Evolutionary conservation across 2,888 invertebrate species (phyloP), one percentile per base, ranked within the genome.

Genomic region (Pseudoips prasinana): DNA sequence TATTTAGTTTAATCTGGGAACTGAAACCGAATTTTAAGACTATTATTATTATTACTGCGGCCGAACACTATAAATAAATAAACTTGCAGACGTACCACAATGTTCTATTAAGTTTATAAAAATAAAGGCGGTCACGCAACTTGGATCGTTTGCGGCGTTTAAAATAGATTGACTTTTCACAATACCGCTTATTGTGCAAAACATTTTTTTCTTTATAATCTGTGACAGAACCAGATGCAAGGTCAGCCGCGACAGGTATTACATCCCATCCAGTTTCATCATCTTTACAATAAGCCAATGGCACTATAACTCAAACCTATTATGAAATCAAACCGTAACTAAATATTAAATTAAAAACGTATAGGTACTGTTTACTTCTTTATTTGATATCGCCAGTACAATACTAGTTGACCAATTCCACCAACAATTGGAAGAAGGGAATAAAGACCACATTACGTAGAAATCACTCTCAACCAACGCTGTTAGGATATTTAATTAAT

Each of bases 311-410:
- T 22, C 7, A 24, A 20, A 19, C n/a, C 10, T 7, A 40, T 46
- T 40, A 49, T 36, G 48, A 51, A 52, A 59, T 48, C 29, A 39
- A 46, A 39, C 28, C 33, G 33, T 43, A 53, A 44, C 33, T 33
- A 44, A 44, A 49, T 64, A 58, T 56, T 40, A 59, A 66, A 71
- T 58, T 10, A 58, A 50, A 46, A 56, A 20, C 20, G 4, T 47
- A 44, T 51, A 39, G 25, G 7, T 59, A 53, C 57, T 64, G 64
- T 70, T 78, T 77, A 76, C 67, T 75, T 77, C 68, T 86, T 85
- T 82, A 83, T 82, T 84, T 70, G 69, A 74, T 81, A 81, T 79
- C 77, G 76, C 73, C 73, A 71, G 77, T 81, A 84, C 75, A 83
- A 73, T 83, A 82, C 73, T 81, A 68, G 75, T 65, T 73, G 68